These are phyloP conservation scores for Achatina immaculata DNA, from an alignment of 1,140 invertebrate genomes.

Conservation along the genomic window DNA sequence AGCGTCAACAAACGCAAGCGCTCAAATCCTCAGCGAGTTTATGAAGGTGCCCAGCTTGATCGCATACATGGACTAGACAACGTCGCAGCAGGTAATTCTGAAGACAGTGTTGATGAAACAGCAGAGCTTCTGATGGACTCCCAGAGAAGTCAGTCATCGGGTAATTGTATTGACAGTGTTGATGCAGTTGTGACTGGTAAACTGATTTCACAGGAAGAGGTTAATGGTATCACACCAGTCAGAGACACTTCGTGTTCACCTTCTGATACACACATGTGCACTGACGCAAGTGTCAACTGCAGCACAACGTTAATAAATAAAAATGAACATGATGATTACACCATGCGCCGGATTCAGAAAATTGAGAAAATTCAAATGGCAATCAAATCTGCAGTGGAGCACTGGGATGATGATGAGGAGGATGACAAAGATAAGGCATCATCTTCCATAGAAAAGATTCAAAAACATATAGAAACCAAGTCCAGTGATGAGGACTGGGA, in stretches of 20 bases:
- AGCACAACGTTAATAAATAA: not conserved
- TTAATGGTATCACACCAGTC: not conserved
- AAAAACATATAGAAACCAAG: constrained; percentile 58
- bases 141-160: constrained; percentile 42
- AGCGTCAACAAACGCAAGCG: constrained; percentile 83
- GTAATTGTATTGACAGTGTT: constrained; percentile 24
- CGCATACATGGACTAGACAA: constrained; percentile 48
- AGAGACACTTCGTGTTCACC: not conserved
- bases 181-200: constrained; percentile 15
- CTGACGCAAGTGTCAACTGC: not conserved
- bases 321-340: not conserved
- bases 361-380: constrained; percentile 61
- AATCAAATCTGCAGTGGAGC: constrained; percentile 51
- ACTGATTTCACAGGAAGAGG: not conserved
- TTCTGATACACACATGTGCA: not conserved
- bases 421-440: constrained; percentile 45
- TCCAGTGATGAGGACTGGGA: constrained; percentile 62
- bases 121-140: constrained; percentile 41
- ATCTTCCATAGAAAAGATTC: constrained; percentile 56
- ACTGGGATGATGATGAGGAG: constrained; percentile 61
- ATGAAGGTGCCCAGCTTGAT: constrained; percentile 88
- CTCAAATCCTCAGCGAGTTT: constrained; percentile 96
- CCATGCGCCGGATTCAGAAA: constrained; percentile 46
- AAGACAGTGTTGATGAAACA: constrained; percentile 32
- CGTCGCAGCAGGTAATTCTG: constrained; percentile 17